These are phyloP conservation scores for Poeciliopsis prolifica DNA, from an alignment of 2,113 vertebrate genomes.

Conservation along the genomic window DNA sequence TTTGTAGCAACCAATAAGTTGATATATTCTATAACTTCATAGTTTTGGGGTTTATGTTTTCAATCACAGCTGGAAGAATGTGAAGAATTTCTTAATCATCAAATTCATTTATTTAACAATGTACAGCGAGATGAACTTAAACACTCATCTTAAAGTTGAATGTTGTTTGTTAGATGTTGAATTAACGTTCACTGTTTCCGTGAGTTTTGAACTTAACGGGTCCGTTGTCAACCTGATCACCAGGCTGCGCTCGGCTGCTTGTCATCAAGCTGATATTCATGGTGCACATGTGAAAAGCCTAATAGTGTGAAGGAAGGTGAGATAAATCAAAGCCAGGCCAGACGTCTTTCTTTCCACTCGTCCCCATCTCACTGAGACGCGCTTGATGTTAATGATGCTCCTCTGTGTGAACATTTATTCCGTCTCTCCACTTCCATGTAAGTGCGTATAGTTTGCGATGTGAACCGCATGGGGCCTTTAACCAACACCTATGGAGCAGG, in stretches of 20 bases:
- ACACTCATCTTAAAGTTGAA: too few relatives aligned
- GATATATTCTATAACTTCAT: background rate
- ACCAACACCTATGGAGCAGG: slow-evolving; percentile 35
- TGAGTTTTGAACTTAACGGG: background rate
- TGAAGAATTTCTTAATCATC: too few relatives aligned
- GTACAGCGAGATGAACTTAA: too few relatives aligned
- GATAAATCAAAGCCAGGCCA: background rate
- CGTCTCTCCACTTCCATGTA: slow-evolving; percentile 6
- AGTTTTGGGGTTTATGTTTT: background rate
- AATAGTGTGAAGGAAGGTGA: background rate
- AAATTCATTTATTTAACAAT: too few relatives aligned
- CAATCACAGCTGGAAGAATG: background rate
- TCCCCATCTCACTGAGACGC: background rate
- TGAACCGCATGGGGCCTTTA: slow-evolving; percentile 57
- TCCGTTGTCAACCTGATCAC: background rate
- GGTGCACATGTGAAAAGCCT: background rate
- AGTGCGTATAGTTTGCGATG: slow-evolving; percentile 22
- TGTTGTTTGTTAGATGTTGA: too few relatives aligned
- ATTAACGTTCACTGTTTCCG: background rate
- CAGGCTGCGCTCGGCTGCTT: background rate
- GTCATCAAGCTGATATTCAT: background rate
- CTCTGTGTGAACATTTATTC: slow-evolving; percentile 17
- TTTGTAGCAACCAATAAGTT: too few relatives aligned
- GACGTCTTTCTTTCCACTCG: background rate
- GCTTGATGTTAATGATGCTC: slow-evolving; percentile 11